Evolutionary conservation across 1,140 invertebrate genomes (phyloP).

Genomic region (Bombus confusus): DNA sequence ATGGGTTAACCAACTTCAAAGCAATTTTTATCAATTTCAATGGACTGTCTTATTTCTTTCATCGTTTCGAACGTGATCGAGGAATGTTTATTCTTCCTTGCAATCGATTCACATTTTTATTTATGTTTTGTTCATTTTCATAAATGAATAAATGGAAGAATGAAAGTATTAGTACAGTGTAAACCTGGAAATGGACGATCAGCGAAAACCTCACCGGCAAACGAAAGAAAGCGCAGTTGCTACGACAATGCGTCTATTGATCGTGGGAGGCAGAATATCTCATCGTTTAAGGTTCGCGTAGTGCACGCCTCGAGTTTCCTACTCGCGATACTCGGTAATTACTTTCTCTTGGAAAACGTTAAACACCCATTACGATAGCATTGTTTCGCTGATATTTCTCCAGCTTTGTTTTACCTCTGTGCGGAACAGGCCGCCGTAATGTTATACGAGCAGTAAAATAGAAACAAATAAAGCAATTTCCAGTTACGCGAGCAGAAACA

Average conservation of each 20-base stretch:
- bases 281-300: slow-evolving; percentile 7
- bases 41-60: background rate
- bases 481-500: background rate
- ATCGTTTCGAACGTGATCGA: no score
- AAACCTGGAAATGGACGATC: background rate
- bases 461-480: background rate
- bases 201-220: background rate
- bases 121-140: no score
- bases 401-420: background rate
- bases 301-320: background rate
- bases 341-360: slow-evolving; percentile 15
- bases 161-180: no score
- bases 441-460: background rate
- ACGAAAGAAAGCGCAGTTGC: background rate
- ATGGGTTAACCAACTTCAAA: background rate
- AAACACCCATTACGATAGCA: slow-evolving; percentile 13
- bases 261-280: slow-evolving; percentile 12
- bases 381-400: background rate
- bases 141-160: background rate
- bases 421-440: background rate
- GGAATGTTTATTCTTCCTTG: no score
- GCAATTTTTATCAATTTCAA: no score
- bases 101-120: no score
- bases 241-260: background rate
- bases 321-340: slow-evolving; percentile 14